Conservation (phyloP, 2,888 invertebrate species). For the Spisula solida region DNA sequence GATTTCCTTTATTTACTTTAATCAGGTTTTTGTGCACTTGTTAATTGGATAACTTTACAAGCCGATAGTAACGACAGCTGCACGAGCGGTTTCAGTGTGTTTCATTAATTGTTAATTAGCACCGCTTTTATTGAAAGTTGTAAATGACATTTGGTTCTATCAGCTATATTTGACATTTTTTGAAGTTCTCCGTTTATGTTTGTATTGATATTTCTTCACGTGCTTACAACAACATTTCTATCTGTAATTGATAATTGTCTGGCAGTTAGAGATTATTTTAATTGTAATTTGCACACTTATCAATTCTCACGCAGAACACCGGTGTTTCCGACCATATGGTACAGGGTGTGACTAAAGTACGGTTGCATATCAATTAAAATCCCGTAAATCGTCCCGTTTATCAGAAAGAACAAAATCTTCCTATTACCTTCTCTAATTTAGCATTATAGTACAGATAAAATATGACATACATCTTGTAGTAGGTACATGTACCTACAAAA, state of each 20-base stretch:
- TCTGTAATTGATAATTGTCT: conserved; percentile 22
- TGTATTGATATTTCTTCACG: not conserved
- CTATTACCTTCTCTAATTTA: conserved; percentile 32
- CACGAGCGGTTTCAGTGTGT: not conserved
- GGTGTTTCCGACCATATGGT: conserved; percentile 31
- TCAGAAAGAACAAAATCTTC: conserved; percentile 27
- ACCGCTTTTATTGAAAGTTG: conserved; percentile 14
- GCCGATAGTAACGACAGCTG: not conserved
- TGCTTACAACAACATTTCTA: conserved; percentile 1
- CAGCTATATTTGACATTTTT: not conserved
- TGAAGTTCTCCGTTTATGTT: not conserved
- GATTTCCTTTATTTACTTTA: not conserved
- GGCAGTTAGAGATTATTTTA: not conserved
- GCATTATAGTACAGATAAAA: not conserved
- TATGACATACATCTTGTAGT: not conserved
- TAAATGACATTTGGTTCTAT: not conserved
- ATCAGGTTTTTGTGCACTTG: not conserved
- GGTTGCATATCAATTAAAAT: conserved; percentile 30
- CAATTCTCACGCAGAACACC: conserved; percentile 29
- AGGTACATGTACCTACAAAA: not conserved
- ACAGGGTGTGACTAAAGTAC: conserved; percentile 39
- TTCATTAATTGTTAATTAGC: conserved; percentile 8
- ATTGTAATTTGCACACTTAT: conserved; percentile 7
- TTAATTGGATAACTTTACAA: not conserved
- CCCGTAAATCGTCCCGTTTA: conserved; percentile 20